Percentiles rank a stretch among this genome's conserved stretches.
phyloP scores from a whole-genome alignment of 2,113 vertebrate genomes.

The Callospermophilus lateralis region DNA sequence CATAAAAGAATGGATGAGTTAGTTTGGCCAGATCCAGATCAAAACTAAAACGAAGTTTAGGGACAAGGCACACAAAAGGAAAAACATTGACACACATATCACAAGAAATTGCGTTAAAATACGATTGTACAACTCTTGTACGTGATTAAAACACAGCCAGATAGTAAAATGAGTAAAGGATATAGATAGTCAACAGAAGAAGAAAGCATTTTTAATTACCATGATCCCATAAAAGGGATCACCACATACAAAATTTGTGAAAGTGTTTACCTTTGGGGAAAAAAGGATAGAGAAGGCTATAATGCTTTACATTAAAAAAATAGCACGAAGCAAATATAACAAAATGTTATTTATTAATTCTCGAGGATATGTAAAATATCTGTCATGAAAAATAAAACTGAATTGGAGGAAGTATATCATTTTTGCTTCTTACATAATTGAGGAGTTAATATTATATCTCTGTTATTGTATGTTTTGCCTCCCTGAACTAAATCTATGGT shows the following conservation, averaged over 20 bases:
- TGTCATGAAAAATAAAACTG: not conserved
- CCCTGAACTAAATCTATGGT: constrained; percentile 5
- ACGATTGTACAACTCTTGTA: not conserved
- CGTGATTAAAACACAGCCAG: not conserved
- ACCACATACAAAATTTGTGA: not conserved
- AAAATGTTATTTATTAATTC: constrained; percentile 35
- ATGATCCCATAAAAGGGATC: not conserved
- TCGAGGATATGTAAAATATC: not conserved
- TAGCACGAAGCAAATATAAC: not conserved
- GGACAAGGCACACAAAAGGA: not conserved
- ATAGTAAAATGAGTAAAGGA: not conserved
- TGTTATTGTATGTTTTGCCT: not conserved
- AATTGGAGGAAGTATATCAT: not conserved
- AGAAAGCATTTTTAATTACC: not conserved
- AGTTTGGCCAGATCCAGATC: not conserved
- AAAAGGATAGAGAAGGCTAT: not conserved
- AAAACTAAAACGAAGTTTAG: constrained; percentile 3
- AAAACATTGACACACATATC: not conserved
- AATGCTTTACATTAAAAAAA: not conserved
- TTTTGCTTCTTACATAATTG: not conserved
- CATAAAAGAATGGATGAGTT: not conserved
- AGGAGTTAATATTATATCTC: not conserved
- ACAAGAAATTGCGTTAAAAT: not conserved
- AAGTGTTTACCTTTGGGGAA: not conserved
- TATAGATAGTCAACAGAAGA: not conserved